Evolutionary conservation across 2,797 vertebrate genomes (phyloP), one percentile per base, ranked within the genome.

Genomic region (Argya squamiceps): DNA sequence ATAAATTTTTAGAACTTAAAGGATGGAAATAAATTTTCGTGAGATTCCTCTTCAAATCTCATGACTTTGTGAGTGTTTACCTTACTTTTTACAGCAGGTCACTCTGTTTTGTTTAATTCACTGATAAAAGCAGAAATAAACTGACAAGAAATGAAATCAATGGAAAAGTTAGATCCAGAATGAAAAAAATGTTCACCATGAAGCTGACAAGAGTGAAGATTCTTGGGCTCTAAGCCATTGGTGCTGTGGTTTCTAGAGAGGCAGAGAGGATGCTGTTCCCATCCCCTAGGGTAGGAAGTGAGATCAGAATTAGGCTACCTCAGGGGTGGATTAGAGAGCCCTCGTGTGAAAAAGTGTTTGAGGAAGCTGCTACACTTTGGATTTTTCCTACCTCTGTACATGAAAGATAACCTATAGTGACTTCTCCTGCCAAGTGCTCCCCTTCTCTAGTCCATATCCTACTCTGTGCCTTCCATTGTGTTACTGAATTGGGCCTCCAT

Each of bases 221-320:
- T 0, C 0, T 43, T 26, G 34, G 21, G 6, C 41, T 63, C 14
- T 30, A 6, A 36, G 11, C 47, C 9, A 1, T 27, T 47, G 37
- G 15, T 62, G 50, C 43, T 55, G 14, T 1, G 1, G 29, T 47
- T 69, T 83, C 47, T 37, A 11, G 55, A 52, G n/a, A 59, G 21
- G 32, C 22, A 39, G 64, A n/a, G 30, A 43, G n/a, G 0, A 2
- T 24, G 16, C 34, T 27, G 26, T 47, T 41, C 5, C 26, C 4
- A 26, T 44, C 14, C 29, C 34, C 9, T 37, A 7, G 44, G 4
- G 5, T 27, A 10, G 39, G 18, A 43, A 59, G 37, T 12, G n/a
- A 49, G 47, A 53, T 56, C 8, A 20, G 60, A 12, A 46, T 63
- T 32, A 32, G 34, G 32, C 21, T 37, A 1, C 15, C 12, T 52